phyloP scores from a whole-genome alignment of 2,113 vertebrate species.

The rat (Rattus norvegicus) region GRCr8 NC_086019.1:135066001-135066500 shows the following conservation, averaged over 20 bases:
- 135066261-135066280: background rate
- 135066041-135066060: background rate
- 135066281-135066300: background rate
- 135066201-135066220: background rate
- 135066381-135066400: constrained; percentile 89
- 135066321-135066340: constrained; percentile 47
- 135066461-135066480: constrained; percentile 87
- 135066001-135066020: background rate
- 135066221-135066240: background rate
- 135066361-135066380: constrained; percentile 78
- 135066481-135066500: constrained; percentile 90
- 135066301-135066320: constrained; percentile 48
- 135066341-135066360: constrained; percentile 55
- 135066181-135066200: background rate
- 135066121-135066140: background rate
- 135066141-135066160: constrained; percentile 7
- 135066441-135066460: constrained; percentile 84
- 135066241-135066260: background rate
- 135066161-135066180: background rate
- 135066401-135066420: constrained; percentile 89
- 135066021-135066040: background rate
- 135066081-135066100: constrained; percentile 39
- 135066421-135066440: constrained; percentile 81
- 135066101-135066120: background rate
- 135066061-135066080: background rate